Percentiles rank a stretch among this genome's conserved stretches.
These are phyloP conservation scores for Latrodectus geometricus DNA, from an alignment of 1,140 invertebrate genomes.

Conservation along the genomic window DNA sequence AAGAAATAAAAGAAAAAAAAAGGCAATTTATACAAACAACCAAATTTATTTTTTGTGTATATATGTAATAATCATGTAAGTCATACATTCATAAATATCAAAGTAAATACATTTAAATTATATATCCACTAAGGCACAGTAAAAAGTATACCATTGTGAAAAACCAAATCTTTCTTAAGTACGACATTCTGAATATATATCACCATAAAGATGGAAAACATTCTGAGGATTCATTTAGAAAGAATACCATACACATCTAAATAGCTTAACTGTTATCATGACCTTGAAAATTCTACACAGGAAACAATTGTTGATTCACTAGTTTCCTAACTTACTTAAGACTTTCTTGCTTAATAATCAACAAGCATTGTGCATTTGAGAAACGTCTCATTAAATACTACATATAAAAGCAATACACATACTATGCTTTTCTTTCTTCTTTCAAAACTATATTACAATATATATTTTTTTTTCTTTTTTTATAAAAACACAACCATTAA, in stretches of 20 bases:
- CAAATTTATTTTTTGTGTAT: constrained; percentile 48
- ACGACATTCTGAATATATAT: constrained; percentile 41
- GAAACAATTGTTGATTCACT: neutral
- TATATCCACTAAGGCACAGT: constrained; percentile 56
- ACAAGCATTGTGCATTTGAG: neutral
- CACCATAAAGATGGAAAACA: constrained; percentile 39
- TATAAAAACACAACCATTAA: no score
- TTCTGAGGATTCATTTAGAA: constrained; percentile 33
- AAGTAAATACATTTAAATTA: constrained; percentile 20
- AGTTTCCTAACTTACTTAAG: no score
- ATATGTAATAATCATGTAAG: constrained; percentile 19
- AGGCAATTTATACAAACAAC: constrained; percentile 23
- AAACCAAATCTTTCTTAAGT: constrained; percentile 47
- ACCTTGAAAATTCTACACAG: constrained; percentile 8
- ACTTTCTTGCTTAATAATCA: neutral
- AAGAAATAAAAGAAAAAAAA: neutral
- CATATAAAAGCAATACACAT: neutral
- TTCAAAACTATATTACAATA: neutral
- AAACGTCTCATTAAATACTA: no score
- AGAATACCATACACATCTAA: constrained; percentile 34
- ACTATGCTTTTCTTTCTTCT: neutral
- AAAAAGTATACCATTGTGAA: constrained; percentile 50
- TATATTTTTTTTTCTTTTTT: no score
- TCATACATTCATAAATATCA: constrained; percentile 46
- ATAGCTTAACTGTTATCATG: neutral